These are phyloP conservation scores for Mus minutoides DNA, from an alignment of 2,797 vertebrate genomes.

Conservation along the genomic window DNA sequence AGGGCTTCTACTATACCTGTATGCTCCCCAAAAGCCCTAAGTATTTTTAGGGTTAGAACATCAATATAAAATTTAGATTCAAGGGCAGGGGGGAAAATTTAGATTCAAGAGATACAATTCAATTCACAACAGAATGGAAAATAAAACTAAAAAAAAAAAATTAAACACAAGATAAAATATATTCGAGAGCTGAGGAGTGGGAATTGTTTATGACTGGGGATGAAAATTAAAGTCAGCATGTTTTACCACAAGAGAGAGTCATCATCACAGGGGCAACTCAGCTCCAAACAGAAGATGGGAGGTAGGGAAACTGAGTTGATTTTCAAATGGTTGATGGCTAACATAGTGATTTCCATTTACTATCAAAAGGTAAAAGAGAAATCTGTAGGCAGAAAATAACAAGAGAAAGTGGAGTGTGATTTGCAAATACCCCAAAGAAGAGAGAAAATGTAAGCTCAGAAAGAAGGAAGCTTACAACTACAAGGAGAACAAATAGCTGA, in stretches of 20 bases:
- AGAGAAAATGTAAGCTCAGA: neutral
- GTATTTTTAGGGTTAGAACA: accelerated
- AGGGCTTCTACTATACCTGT: neutral
- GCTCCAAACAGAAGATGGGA: neutral
- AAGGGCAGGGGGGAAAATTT: too few species aligned
- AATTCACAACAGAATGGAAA: neutral
- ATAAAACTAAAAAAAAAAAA: neutral
- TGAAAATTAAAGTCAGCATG: neutral
- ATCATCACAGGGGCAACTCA: accelerated
- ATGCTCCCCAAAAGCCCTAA: neutral
- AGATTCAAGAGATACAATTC: neutral
- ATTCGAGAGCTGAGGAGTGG: neutral
- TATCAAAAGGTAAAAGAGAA: neutral
- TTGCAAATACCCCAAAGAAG: neutral
- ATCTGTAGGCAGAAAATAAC: neutral
- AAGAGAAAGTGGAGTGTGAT: neutral
- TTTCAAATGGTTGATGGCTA: neutral
- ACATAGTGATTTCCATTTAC: neutral
- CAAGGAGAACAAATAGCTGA: neutral
- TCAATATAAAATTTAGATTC: neutral
- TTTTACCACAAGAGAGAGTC: neutral
- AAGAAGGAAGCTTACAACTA: neutral
- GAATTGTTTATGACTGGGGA: neutral
- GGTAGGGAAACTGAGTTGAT: neutral
- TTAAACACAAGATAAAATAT: neutral